Percentiles rank a stretch among this genome's conserved stretches.
phyloP scores from a whole-genome alignment of 2,113 vertebrate species.

The Tachycineta bicolor region DNA sequence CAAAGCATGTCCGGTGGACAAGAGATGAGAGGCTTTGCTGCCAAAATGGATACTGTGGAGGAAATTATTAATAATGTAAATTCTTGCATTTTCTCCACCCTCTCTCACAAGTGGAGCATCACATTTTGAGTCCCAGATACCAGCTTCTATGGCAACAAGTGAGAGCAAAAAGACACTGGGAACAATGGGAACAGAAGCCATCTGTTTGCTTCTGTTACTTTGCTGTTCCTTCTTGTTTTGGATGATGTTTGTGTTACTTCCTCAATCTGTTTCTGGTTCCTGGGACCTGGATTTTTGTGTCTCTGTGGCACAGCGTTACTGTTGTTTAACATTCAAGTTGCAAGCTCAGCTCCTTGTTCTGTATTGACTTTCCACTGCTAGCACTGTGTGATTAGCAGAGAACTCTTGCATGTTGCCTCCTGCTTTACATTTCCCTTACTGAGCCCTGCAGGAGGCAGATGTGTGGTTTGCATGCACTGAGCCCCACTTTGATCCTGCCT shows the following conservation, averaged over 20 bases:
- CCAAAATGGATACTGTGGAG: background rate
- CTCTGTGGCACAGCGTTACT: background rate
- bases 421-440: slow-evolving; percentile 35
- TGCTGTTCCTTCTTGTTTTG: slow-evolving; percentile 17
- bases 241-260: slow-evolving; percentile 43
- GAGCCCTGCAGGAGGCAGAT: background rate
- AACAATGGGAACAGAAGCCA: slow-evolving; percentile 33
- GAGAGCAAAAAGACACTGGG: slow-evolving; percentile 28
- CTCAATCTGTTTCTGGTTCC: slow-evolving; percentile 61
- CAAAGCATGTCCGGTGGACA: background rate
- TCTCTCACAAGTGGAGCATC: background rate
- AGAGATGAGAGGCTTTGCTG: background rate
- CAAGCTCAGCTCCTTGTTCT: background rate
- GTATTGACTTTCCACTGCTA: background rate
- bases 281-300: slow-evolving; percentile 14
- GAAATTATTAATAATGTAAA: background rate
- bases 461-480: background rate
- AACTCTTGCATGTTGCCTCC: background rate
- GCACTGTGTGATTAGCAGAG: background rate
- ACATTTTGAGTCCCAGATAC: background rate
- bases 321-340: background rate
- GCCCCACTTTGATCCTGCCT: slow-evolving; percentile 25
- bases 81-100: background rate
- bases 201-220: slow-evolving; percentile 51
- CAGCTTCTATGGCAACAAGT: slow-evolving; percentile 42